Base-by-base conservation (phyloP, 2,888 invertebrate genomes). In the Pammene fasciana region DNA sequence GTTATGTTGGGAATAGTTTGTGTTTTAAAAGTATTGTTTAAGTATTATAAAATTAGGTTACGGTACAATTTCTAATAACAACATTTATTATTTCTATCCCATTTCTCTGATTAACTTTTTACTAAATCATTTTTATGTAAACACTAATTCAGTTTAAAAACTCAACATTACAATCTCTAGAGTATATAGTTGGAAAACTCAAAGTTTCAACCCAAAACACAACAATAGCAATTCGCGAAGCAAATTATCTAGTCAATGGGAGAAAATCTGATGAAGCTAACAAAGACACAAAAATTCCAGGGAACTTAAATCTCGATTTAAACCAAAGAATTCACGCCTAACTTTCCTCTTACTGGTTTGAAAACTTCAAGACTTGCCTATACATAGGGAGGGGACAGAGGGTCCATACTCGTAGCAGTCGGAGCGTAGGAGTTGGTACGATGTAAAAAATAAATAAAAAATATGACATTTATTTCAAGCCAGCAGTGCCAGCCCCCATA, bases 261-360 rank as follows among this genome's bases (percentile, higher is more conserved):
- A 8, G 46, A 43, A 45, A 65, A 68, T 34, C 46, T 46, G 43
- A 65, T 45, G 46, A 68, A 64, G 43, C 50, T 36, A 43, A 36
- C 57, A 60, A 70, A 55, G 26, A 59, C 26, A 36, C 38, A 62
- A 56, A 46, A 54, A 46, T 41, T 43, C n/a, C 13, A 9, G 16
- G 46, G 50, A 54, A 59, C 65, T 45, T 59, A 71, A 68, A 71
- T 71, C 68, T 60, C 68, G 64, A 59, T 60, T 68, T 64, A 64
- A 64, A 64, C 57, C 52, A 45, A 50, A 65, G 64, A 71, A 71
- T 61, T 67, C 61, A 55, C 68, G 46, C 54, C 59, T 55, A 76
- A 76, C 75, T 76, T 75, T 73, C 65, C 74, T 73, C 56, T 75
- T 60, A 68, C 73, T 66, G 72, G 75, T 75, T 75, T 75, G 76